phyloP scores from a whole-genome alignment of 2,888 invertebrate species.

The Polydesmus complanatus region DNA sequence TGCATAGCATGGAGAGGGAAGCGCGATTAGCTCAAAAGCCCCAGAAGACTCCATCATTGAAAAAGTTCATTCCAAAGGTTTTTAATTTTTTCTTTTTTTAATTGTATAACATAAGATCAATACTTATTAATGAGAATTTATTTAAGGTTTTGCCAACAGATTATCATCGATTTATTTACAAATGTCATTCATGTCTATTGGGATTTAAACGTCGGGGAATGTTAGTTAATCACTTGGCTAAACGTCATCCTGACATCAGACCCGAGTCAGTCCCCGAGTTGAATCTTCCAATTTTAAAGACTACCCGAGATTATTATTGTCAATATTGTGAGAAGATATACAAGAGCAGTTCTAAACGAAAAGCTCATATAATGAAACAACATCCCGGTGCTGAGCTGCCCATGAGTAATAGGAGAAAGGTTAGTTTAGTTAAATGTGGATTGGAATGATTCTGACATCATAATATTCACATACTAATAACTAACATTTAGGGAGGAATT shows the following conservation, averaged over 20 bases:
- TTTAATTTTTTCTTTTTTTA: no score
- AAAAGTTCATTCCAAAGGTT: conserved; percentile 45
- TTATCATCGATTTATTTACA: conserved; percentile 57
- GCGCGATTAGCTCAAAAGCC: conserved; percentile 24
- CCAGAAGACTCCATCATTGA: conserved; percentile 27
- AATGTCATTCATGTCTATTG: conserved; percentile 57
- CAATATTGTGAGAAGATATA: conserved; percentile 71
- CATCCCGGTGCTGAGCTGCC: conserved; percentile 64
- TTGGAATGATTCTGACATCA: background rate
- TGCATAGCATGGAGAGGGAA: conserved; percentile 43
- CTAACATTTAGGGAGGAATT: conserved; percentile 34
- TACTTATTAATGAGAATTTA: background rate
- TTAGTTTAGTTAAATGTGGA: conserved; percentile 17
- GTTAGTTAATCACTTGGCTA: conserved; percentile 71
- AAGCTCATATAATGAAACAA: conserved; percentile 63
- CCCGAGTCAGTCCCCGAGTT: conserved; percentile 50
- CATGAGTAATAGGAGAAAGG: conserved; percentile 29
- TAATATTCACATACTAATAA: no score
- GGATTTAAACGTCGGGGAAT: conserved; percentile 72
- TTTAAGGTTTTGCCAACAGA: conserved; percentile 42
- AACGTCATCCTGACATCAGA: conserved; percentile 48
- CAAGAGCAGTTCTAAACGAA: conserved; percentile 69
- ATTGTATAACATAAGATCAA: no score
- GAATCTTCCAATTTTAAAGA: conserved; percentile 59
- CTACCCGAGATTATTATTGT: conserved; percentile 66